These are phyloP conservation scores for Drosophila neutralis DNA, from an alignment of 2,888 invertebrate species.

Conservation along the genomic window DNA sequence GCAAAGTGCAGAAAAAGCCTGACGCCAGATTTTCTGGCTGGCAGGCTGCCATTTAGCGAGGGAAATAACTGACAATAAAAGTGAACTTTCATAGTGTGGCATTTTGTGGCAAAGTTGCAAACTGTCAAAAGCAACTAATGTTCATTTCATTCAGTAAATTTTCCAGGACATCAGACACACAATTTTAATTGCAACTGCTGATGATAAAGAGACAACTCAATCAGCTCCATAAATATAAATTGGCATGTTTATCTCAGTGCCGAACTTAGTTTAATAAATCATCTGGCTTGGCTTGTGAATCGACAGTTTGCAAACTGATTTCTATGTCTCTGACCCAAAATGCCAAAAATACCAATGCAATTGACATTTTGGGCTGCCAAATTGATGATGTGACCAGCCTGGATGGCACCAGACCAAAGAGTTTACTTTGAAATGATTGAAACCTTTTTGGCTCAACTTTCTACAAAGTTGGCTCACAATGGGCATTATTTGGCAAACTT, in stretches of 20 bases:
- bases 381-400: slow-evolving; percentile 59
- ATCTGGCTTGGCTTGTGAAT: slow-evolving; percentile 45
- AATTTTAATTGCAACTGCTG: slow-evolving; percentile 4
- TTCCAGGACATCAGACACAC: slow-evolving; percentile 10
- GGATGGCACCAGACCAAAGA: slow-evolving; percentile 26
- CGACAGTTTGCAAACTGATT: slow-evolving; percentile 54
- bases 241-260: not conserved
- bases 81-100: slow-evolving; percentile 65
- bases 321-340: slow-evolving; percentile 53
- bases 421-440: slow-evolving; percentile 23
- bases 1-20: slow-evolving; percentile 44
- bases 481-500: slow-evolving; percentile 16
- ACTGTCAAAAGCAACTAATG: slow-evolving; percentile 39
- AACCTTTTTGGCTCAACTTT: slow-evolving; percentile 22
- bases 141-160: slow-evolving; percentile 37
- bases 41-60: slow-evolving; percentile 64
- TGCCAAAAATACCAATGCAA: slow-evolving; percentile 59
- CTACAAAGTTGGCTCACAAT: not conserved
- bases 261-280: slow-evolving; percentile 63
- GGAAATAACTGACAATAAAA: slow-evolving; percentile 42
- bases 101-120: slow-evolving; percentile 71
- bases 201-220: not conserved
- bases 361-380: slow-evolving; percentile 67
- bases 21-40: slow-evolving; percentile 55
- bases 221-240: not conserved